Evolutionary conservation across 2,888 invertebrate genomes (phyloP).

Genomic region (Ferdinandea cuprea): DNA sequence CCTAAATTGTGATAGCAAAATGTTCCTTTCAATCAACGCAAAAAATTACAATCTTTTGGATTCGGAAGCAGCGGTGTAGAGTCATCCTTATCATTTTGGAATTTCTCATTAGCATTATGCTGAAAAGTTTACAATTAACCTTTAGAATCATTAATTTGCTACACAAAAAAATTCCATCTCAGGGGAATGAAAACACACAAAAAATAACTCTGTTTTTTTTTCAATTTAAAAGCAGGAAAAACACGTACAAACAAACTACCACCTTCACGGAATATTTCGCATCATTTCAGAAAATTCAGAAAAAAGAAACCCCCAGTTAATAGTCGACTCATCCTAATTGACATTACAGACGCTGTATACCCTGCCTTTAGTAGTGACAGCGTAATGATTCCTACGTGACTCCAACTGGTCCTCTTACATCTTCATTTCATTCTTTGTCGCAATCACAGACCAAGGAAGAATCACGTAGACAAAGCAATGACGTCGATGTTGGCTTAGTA

Average conservation of each 20-base stretch:
- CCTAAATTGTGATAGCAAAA: too few relatives aligned
- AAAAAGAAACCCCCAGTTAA: slow-evolving; percentile 40
- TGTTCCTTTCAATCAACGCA: too few relatives aligned
- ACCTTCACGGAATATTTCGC: slow-evolving; percentile 18
- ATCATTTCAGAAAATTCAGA: slow-evolving; percentile 28
- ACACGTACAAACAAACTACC: neutral
- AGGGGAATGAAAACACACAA: too few relatives aligned
- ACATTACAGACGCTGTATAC: slow-evolving; percentile 6
- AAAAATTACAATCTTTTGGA: too few relatives aligned
- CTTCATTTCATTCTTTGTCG: slow-evolving; percentile 7
- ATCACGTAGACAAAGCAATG: slow-evolving; percentile 45
- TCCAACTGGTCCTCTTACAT: slow-evolving; percentile 46
- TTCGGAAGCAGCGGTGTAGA: too few relatives aligned
- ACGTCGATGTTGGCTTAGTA: slow-evolving; percentile 46
- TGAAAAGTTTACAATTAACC: too few relatives aligned
- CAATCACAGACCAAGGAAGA: neutral
- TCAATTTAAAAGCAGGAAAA: slow-evolving; percentile 8
- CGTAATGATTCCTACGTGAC: slow-evolving; percentile 68
- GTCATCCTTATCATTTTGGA: too few relatives aligned
- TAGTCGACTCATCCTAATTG: slow-evolving; percentile 65
- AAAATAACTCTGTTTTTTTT: neutral
- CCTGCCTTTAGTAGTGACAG: slow-evolving; percentile 23
- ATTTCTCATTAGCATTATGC: too few relatives aligned
- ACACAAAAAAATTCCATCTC: too few relatives aligned
- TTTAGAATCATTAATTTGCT: too few relatives aligned